These are phyloP conservation scores for Callionymus lyra DNA, from an alignment of 2,113 vertebrate species.

Conservation along the genomic window DNA sequence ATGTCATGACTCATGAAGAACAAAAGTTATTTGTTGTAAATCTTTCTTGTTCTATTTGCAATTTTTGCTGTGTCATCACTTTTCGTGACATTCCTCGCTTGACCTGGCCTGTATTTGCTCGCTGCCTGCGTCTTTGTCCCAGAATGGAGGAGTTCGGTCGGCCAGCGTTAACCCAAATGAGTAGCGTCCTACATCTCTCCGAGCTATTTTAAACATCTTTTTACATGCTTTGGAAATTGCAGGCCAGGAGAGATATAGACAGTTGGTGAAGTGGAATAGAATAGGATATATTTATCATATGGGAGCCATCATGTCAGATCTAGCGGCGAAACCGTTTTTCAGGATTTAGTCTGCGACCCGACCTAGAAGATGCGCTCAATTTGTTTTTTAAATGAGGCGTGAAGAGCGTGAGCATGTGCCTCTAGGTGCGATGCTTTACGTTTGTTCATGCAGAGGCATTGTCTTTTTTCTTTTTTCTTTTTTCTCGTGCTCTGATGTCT, in stretches of 20 bases:
- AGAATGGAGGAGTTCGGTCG: constrained; percentile 53
- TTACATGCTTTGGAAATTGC: constrained; percentile 56
- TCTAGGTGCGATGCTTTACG: constrained; percentile 38
- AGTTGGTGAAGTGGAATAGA: constrained; percentile 42
- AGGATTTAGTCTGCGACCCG: constrained; percentile 55
- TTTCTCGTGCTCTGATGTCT: constrained; percentile 70
- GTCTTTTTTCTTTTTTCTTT: too few species aligned
- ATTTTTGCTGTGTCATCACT: constrained; percentile 55
- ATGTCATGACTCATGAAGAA: constrained; percentile 21
- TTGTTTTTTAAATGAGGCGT: constrained; percentile 69
- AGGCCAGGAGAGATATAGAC: constrained; percentile 43
- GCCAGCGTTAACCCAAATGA: constrained; percentile 61
- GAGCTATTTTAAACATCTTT: constrained; percentile 61
- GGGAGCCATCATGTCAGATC: constrained; percentile 23
- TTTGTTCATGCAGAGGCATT: constrained; percentile 54
- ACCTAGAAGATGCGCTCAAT: constrained; percentile 61
- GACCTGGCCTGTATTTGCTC: constrained; percentile 49
- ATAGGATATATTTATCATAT: constrained; percentile 51
- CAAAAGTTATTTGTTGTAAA: constrained; percentile 16
- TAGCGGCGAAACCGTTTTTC: constrained; percentile 45
- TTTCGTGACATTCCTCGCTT: constrained; percentile 44
- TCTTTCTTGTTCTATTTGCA: constrained; percentile 30
- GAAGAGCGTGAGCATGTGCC: constrained; percentile 55
- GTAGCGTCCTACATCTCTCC: constrained; percentile 50
- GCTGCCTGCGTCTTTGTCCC: constrained; percentile 54